Evolutionary conservation across 2,888 invertebrate genomes (phyloP), one percentile per base, ranked within the genome.

Genomic region (Athalia circularis): DNA sequence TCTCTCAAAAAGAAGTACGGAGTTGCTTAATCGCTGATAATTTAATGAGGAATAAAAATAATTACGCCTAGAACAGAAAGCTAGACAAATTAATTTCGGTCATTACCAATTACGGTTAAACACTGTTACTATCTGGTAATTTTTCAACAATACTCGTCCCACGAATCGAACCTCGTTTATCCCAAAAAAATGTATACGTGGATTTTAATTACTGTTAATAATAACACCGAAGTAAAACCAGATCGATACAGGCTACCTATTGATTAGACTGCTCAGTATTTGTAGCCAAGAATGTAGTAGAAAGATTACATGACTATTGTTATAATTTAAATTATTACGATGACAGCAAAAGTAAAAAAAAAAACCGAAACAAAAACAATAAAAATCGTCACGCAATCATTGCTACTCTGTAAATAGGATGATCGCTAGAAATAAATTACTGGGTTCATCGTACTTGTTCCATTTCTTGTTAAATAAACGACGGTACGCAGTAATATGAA

Each of bases 1-100:
- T 96, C 96, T 11, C 92, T 98, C 88, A 96, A 95, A 91, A 93
- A 93, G 91, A 95, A 96, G 83, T 84, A 87, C 61, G 89, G 88
- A 78, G 0, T 89, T 77, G 88, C 88, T 84, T 89, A 90, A 88
- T 78, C 45, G 76, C 48, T 65, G 65, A 77, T 8, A 65, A 47
- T 68, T 76, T 64, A 72, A 75, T 61, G 75, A 79, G 54, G 64
- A 79, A 15, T 29, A n/a, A 70, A 77, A 81, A 84, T 81, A 81
- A 77, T 80, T 81, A 72, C 84, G 52, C 77, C 54, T 88, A 87
- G 86, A 85, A 80, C 81, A 79, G 80, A 77, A 81, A 81, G 82
- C 80, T 88, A 88, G 89, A 85, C 78, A 82, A 86, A 86, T 86
- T 78, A 82, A 85, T 86, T 86, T 85, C 78, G 81, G 80, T 86